phyloP scores from a whole-genome alignment of 2,113 vertebrate genomes.

The Pelusios castaneus region DNA sequence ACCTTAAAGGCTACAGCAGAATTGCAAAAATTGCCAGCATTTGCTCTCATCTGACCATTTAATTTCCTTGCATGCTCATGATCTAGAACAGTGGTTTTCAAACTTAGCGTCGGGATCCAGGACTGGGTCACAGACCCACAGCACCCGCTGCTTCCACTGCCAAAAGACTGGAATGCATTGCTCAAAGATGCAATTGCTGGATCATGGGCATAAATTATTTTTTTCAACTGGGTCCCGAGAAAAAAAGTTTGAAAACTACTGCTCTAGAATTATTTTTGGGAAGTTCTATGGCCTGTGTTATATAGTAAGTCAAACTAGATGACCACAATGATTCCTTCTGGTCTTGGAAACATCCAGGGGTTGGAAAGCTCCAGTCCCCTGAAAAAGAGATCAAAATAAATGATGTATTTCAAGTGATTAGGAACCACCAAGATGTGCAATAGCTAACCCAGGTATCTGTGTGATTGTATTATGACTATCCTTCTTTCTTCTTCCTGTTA shows the following conservation, averaged over 20 bases:
- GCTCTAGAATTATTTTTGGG: not conserved
- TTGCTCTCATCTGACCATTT: not conserved
- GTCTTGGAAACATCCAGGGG: not conserved
- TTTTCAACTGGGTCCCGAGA: too few species aligned
- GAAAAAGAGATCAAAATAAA: not conserved
- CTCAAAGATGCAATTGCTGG: too few species aligned
- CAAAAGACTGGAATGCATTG: too few species aligned
- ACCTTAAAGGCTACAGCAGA: not conserved
- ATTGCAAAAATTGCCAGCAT: not conserved
- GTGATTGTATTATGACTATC: not conserved
- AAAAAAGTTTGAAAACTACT: too few species aligned
- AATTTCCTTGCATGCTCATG: not conserved
- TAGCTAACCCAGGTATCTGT: not conserved
- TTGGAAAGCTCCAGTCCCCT: not conserved
- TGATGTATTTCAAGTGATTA: constrained; percentile 21
- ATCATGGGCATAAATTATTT: too few species aligned
- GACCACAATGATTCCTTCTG: not conserved
- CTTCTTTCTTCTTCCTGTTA: not conserved
- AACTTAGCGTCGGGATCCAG: too few species aligned
- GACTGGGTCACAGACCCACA: too few species aligned
- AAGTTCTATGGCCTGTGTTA: not conserved
- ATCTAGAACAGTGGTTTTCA: too few species aligned
- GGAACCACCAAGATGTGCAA: constrained; percentile 12
- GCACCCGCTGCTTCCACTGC: too few species aligned
- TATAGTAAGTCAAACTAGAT: not conserved